Evolutionary conservation across 2,888 invertebrate species (phyloP), one percentile per base, ranked within the genome.

Genomic region (Ectemnius cavifrons): DNA sequence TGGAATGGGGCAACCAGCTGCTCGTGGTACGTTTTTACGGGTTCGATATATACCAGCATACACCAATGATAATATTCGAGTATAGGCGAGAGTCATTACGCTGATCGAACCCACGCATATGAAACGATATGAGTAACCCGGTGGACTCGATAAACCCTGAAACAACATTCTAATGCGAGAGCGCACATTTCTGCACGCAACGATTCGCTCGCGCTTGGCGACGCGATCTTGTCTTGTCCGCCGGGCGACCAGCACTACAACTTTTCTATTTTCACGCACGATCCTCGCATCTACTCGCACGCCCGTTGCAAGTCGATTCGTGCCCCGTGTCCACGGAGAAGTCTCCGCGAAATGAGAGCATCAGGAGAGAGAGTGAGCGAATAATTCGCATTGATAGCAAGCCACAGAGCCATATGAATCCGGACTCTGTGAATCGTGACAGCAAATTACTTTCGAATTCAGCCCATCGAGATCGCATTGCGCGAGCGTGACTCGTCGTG

Each of bases 251-350:
- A 75, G 72, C 73, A 61, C 71, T 66, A 56, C 81, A 77, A 71
- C 79, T 81, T 79, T 81, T 81, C 79, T 79, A 81, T 77, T 77
- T 81, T 81, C 81, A 81, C 79, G 81, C 81, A 81, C 81, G 81
- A 81, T 73, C 81, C 73, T 81, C 81, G 73, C 81, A 81, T 81
- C 81, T 79, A 61, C 73, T 52, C 65, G 27, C 52, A 16, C 63
- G 20, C 62, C 45, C 56, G 11, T 11, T 37, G 71, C 64, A 23
- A 66, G 60, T 67, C 66, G 68, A 63, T 37, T 11, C 8, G 37
- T 37, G 37, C 8, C 8, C 37, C 37, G 52, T 4, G 16, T 11
- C 52, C 16, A 6, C 16, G 37, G 4, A 11, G 8, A 11, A 52
- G 1, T 52, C 52, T 13, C 0, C 52, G 52, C 4, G 52, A 52